Percentiles rank a stretch among this genome's conserved stretches.
Evolutionary conservation across 2,888 invertebrate species (phyloP).

Genomic region (Tetropium fuscum): DNA sequence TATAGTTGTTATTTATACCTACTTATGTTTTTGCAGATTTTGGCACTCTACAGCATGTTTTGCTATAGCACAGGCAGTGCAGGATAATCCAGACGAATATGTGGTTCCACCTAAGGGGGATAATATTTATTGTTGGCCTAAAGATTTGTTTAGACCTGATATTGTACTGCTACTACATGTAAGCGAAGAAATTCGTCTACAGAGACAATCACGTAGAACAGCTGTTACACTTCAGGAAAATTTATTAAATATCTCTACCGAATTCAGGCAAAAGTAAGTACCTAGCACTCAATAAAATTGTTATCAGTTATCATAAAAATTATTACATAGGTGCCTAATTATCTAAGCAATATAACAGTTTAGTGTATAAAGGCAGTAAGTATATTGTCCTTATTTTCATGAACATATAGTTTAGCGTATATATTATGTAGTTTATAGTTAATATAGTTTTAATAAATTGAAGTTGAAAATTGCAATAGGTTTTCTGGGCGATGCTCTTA

Average conservation of each 20-base stretch:
- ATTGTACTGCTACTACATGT: slow-evolving; percentile 64
- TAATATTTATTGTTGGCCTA: slow-evolving; percentile 64
- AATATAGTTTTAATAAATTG: too few relatives aligned
- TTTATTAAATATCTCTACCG: slow-evolving; percentile 49
- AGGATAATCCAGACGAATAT: slow-evolving; percentile 47
- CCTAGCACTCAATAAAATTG: neutral
- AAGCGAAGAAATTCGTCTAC: slow-evolving; percentile 60
- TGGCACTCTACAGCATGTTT: slow-evolving; percentile 68
- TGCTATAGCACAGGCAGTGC: slow-evolving; percentile 61
- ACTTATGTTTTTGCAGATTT: slow-evolving; percentile 52
- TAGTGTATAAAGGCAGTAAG: too few relatives aligned
- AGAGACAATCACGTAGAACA: slow-evolving; percentile 57
- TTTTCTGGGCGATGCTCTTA: too few relatives aligned
- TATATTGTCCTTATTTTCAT: too few relatives aligned
- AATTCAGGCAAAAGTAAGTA: slow-evolving; percentile 60
- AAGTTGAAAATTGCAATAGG: too few relatives aligned
- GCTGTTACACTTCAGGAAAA: slow-evolving; percentile 57
- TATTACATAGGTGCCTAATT: neutral
- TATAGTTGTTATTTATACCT: neutral
- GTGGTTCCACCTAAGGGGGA: slow-evolving; percentile 55
- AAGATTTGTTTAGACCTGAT: slow-evolving; percentile 65
- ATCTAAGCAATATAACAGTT: too few relatives aligned
- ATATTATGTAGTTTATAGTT: too few relatives aligned
- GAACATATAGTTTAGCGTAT: neutral
- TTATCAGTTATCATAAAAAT: too few relatives aligned